Conservation (phyloP, 2,797 vertebrate genomes). For the Neosalanx taihuensis region DNA sequence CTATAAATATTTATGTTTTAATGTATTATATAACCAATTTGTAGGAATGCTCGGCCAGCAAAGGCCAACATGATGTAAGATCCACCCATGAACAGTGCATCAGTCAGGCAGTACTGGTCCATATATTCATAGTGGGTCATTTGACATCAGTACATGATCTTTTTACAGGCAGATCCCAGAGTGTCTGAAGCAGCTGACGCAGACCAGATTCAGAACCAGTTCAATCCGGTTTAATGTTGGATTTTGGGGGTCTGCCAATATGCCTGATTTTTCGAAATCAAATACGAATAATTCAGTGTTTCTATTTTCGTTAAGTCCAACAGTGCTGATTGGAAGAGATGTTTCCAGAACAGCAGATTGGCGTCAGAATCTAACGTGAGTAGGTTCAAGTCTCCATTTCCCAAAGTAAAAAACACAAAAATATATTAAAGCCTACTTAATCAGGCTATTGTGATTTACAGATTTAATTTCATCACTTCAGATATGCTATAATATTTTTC, state of each 20-base stretch:
- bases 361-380: neutral
- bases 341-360: too few species aligned
- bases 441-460: neutral
- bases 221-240: conserved; percentile 39
- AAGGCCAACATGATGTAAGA: too few species aligned
- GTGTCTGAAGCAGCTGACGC: conserved; percentile 36
- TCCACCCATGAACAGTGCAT: too few species aligned
- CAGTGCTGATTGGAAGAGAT: too few species aligned
- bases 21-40: too few species aligned
- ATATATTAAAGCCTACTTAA: neutral
- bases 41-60: too few species aligned
- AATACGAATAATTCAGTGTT: conserved; percentile 12
- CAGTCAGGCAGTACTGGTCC: too few species aligned
- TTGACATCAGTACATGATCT: neutral
- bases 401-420: neutral
- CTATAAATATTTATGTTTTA: too few species aligned
- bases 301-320: conserved; percentile 1
- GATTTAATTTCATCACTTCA: neutral
- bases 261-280: conserved; percentile 38
- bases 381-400: conserved; percentile 5
- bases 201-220: conserved; percentile 49
- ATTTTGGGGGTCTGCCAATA: conserved; percentile 50
- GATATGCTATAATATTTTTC: neutral
- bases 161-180: too few species aligned
- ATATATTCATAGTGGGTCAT: conserved; percentile 7